A percentile compares a stretch with the other conserved stretches of the same genome.
These are phyloP conservation scores for Pseudochromis fuscus DNA, from an alignment of 2,797 vertebrate genomes.

Conservation along the genomic window DNA sequence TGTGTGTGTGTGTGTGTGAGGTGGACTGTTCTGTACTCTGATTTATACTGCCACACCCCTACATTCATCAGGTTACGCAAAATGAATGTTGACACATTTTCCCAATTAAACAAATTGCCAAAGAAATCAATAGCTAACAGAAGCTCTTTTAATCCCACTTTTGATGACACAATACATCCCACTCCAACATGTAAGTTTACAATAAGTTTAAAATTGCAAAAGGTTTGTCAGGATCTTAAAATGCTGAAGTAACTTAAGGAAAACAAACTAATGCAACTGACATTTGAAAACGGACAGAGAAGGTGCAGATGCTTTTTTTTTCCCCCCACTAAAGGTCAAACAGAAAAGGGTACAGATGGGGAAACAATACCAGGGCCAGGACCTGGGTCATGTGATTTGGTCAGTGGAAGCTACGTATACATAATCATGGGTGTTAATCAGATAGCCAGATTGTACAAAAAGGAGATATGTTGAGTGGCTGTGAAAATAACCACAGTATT, in stretches of 20 bases:
- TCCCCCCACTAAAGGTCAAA: conserved; percentile 44
- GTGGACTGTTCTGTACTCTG: background rate
- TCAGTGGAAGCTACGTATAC: conserved; percentile 23
- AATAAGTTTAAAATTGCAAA: background rate
- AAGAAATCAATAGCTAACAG: background rate
- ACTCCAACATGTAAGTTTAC: background rate
- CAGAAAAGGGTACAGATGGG: conserved; percentile 28
- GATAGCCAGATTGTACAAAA: background rate
- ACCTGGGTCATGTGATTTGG: conserved; percentile 17
- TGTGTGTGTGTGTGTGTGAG: background rate
- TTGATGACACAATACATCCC: too few species aligned
- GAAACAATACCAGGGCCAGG: conserved; percentile 29
- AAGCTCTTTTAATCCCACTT: background rate
- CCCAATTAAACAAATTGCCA: conserved; percentile 6
- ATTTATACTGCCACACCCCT: conserved; percentile 30
- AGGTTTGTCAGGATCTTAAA: background rate
- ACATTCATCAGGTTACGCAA: conserved; percentile 33
- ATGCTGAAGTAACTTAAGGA: background rate
- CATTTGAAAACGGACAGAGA: conserved; percentile 28
- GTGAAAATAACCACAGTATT: too few species aligned
- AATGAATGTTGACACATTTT: conserved; percentile 21
- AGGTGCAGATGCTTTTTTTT: conserved; percentile 25
- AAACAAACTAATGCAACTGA: conserved; percentile 7
- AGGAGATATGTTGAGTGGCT: too few species aligned
- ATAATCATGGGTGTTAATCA: conserved; percentile 13